phyloP scores from a whole-genome alignment of 2,113 vertebrate genomes.

The Salminus brasiliensis region DNA sequence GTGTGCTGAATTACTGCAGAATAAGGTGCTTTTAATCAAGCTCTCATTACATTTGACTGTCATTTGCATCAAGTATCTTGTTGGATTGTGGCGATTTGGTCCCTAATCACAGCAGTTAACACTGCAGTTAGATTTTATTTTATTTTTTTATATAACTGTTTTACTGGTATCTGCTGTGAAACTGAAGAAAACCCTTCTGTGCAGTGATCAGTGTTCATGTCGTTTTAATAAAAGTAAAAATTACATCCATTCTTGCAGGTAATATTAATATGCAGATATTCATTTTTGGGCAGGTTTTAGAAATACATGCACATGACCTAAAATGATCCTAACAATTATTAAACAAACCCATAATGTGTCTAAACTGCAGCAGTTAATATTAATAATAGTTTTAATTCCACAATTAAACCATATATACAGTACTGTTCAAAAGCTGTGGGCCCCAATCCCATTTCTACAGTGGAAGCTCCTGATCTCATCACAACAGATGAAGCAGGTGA shows the following conservation, averaged over 20 bases:
- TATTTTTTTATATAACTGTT: neutral
- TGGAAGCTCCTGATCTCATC: no score
- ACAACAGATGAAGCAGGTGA: no score
- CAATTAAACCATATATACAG: no score
- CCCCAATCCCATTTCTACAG: no score
- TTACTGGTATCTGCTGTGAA: neutral
- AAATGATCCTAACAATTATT: no score
- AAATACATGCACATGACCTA: no score
- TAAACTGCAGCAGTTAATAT: neutral
- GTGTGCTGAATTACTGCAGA: neutral
- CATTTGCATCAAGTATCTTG: neutral
- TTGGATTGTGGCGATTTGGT: neutral
- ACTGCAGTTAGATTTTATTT: neutral
- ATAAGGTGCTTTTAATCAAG: slow-evolving; percentile 12
- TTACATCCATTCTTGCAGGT: neutral
- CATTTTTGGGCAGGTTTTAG: no score
- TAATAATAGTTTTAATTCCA: no score
- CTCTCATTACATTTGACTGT: neutral
- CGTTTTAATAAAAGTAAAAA: slow-evolving; percentile 13
- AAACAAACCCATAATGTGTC: neutral
- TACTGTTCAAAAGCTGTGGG: no score
- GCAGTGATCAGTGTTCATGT: neutral
- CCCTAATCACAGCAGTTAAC: neutral
- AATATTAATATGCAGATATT: no score
- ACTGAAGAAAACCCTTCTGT: neutral